Base-by-base conservation (phyloP, 1,140 invertebrate genomes). In the Zeugodacus cucurbitae region DNA sequence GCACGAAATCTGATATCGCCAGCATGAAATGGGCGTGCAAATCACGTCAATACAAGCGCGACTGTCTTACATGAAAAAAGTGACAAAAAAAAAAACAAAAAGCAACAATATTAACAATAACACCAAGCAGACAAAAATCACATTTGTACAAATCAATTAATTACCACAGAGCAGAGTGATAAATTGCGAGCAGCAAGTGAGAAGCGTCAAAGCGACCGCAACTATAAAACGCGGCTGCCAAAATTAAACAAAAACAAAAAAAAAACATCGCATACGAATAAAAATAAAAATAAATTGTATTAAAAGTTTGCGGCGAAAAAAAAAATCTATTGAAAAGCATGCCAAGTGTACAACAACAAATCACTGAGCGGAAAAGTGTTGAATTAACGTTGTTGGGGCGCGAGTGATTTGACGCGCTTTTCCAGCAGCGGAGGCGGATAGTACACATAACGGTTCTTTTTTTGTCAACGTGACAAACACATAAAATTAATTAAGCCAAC, bases 281-380 rank as follows among this genome's bases (percentile, higher is more conserved):
- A 74, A 74, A 74, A 74, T 34, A 74, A 32, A n/a, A n/a, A n/a
- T n/a, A n/a, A 67, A 67, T 67, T 74, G 67, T 22, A 74, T 74
- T 17, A 34, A 82, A 41, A 74, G 37, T 74, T 41, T 7, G 32
- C n/a, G 48, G 14, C 44, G 10, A 48, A 48, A 48, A 48, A 26
- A 62, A 62, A 29, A 26, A 62, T 62, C 10, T 70, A 70, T 34
- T 1, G 29, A 2, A 32, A 78, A n/a, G 37, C 11, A 62, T 48
- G n/a, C n/a, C 74, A 26, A 29, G 22, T 17, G 48, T 4, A n/a
- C 26, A 82, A 44, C 37, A 82, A 29, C 41, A 82, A 48, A 82
- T 54, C 34, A 20, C 37, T 82, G 26, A 48, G 41, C 74, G 41
- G 41, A 82, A 82, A 48, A 44, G 74, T 82, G 74, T 82, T 54